Evolutionary conservation across 2,888 invertebrate species (phyloP), one percentile per base, ranked within the genome.

Genomic region (Lasioglossum lativentre): DNA sequence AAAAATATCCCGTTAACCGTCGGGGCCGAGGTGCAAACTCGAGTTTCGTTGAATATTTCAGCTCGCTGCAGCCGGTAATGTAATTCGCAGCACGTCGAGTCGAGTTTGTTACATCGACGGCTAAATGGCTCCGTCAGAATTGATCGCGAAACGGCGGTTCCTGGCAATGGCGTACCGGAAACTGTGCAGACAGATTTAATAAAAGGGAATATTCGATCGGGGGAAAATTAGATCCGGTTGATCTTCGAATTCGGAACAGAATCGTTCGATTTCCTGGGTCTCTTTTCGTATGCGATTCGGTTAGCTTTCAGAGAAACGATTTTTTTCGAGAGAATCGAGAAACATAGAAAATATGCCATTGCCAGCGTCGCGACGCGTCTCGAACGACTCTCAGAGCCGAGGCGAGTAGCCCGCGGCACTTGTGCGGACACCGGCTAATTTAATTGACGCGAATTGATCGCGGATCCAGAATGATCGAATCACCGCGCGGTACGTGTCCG

Each of bases 111-210:
- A 42, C 30, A 45, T 70, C 27, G 42, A 34, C 30, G 78, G 78
- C 70, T 47, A n/a, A 47, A 74, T 16, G 78, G 86, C 80, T 80
- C 77, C 77, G 86, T 27, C 38, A 71, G 70, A 80, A 78, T 75
- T 23, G 45, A 86, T 63, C 85, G 76, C 76, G 80, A 45, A 38
- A 47, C 63, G 27, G 56, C 47, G 14, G 47, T 38, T 30, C 34
- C 16, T 14, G 80, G 86, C 86, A 78, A 78, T 78, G 86, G 75
- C 75, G 76, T n/a, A 27, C 14, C 30, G 16, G 45, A 40, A 52
- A 73, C 16, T 14, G 63, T 16, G 30, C 63, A 6, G 63, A 63
- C 63, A 19, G 19, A 63, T 63, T 63, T 30, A 16, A 63, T 63
- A 30, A 63, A 63, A 63, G 5, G 16, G 63, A 30, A 63, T 30